A percentile compares a stretch with the other conserved stretches of the same genome.
Evolutionary conservation across 2,797 vertebrate genomes (phyloP).

Genomic region (Serranus cabrilla): DNA sequence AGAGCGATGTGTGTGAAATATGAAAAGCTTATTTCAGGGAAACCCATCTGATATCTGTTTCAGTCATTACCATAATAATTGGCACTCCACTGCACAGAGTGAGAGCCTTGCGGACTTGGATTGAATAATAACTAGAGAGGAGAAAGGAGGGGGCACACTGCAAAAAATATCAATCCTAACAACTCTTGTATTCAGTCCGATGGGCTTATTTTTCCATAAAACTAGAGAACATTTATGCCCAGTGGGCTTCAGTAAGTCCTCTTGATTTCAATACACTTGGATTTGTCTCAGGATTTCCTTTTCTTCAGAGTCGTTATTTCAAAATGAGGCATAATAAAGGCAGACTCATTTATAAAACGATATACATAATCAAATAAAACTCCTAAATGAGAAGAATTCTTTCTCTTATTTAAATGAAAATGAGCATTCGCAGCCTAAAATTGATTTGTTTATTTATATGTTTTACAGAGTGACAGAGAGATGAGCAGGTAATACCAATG

Average conservation of each 20-base stretch:
- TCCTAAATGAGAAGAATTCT: background rate
- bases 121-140: slow-evolving; percentile 74
- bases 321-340: slow-evolving; percentile 8
- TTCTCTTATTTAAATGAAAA: background rate
- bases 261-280: slow-evolving; percentile 13
- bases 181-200: slow-evolving; percentile 17
- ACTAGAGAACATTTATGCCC: background rate
- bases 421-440: background rate
- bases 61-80: slow-evolving; percentile 85
- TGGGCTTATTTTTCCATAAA: slow-evolving; percentile 6
- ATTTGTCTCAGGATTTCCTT: background rate
- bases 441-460: background rate
- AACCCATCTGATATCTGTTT: slow-evolving; percentile 84
- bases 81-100: slow-evolving; percentile 76
- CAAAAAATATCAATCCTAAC: slow-evolving; percentile 61
- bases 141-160: slow-evolving; percentile 48
- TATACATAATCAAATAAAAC: background rate
- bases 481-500: slow-evolving; percentile 23
- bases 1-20: slow-evolving; percentile 62
- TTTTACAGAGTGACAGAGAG: slow-evolving; percentile 28
- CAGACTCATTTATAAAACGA: background rate
- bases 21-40: slow-evolving; percentile 77
- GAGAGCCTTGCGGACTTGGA: slow-evolving; percentile 59
- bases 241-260: slow-evolving; percentile 12
- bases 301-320: slow-evolving; percentile 6